Evolutionary conservation across 2,113 vertebrate species (phyloP), one percentile per base, ranked within the genome.

Genomic region (Odontesthes bonariensis): DNA sequence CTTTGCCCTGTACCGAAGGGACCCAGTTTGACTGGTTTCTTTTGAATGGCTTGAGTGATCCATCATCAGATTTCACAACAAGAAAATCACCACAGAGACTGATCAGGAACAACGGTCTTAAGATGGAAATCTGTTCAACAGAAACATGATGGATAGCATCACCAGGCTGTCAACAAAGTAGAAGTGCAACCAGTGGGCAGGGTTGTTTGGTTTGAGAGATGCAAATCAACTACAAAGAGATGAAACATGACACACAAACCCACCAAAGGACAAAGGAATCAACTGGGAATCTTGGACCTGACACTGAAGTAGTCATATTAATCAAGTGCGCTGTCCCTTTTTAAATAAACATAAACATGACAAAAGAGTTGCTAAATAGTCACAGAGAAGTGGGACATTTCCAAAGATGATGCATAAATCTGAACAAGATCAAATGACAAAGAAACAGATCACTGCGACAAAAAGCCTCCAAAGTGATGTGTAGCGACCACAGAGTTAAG

Each of bases 1-100:
- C 17, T 47, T 32, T 53, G 19, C 23, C 75, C 68, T 66, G 73
- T 49, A 20, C 53, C 55, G 64, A 53, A 81, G 44, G 46, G 44
- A 90, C 81, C 90, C 78, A 72, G 91, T 91, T 82, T 71, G 76
- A 90, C 90, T 79, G 78, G 89, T 91, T 90, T 85, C 13, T 67
- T 51, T 22, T 89, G 82, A 84, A 83, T 78, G 31, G 81, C 31
- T 64, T 75, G 47, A 49, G 42, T 0, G 27, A 72, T 69, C 70
- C 78, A 65, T 55, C 38, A 79, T 91, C 84, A 63, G 66, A 86
- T 88, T 89, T 89, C 82, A 85, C 84, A 77, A 81, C 63, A 66
- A 56, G 20, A 55, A 69, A 77, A 72, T 63, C 70, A 63, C 57
- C 57, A 19, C 19, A 65, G 81, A 78, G 52, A 63, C 20, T 20